phyloP scores from a whole-genome alignment of 2,888 invertebrate species.

The Erebia palarica region DNA sequence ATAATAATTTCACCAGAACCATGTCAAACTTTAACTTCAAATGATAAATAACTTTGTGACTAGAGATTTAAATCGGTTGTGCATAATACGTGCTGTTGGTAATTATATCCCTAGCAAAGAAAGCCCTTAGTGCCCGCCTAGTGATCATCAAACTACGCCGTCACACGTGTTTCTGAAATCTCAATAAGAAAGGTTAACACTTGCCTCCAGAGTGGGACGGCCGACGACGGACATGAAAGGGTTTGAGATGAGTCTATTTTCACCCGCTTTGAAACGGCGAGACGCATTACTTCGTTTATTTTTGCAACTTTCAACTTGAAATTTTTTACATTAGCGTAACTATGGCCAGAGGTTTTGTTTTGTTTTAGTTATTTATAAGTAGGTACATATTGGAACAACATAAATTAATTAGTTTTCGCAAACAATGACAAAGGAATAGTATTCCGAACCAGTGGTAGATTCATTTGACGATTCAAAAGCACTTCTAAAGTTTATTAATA shows the following conservation, averaged over 20 bases:
- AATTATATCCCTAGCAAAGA: too few species aligned
- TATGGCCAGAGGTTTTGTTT: background rate
- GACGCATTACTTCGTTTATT: constrained; percentile 69
- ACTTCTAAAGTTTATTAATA: too few species aligned
- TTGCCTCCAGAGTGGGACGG: constrained; percentile 49
- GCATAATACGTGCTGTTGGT: too few species aligned
- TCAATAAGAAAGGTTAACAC: constrained; percentile 35
- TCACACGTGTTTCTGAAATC: constrained; percentile 36
- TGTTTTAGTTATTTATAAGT: background rate
- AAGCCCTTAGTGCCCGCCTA: background rate
- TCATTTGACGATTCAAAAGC: too few species aligned
- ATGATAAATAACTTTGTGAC: too few species aligned
- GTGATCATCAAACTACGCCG: constrained; percentile 7
- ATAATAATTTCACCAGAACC: too few species aligned
- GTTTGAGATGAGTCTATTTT: constrained; percentile 76
- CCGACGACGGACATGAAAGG: constrained; percentile 71
- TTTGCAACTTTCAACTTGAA: constrained; percentile 69
- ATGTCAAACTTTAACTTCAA: too few species aligned
- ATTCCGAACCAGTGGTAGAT: too few species aligned
- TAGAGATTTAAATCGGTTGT: too few species aligned
- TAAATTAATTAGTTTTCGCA: too few species aligned
- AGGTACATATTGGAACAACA: too few species aligned
- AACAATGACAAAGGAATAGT: too few species aligned
- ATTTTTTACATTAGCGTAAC: constrained; percentile 46
- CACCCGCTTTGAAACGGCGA: constrained; percentile 67